Evolutionary conservation across 2,113 vertebrate genomes (phyloP), one percentile per base, ranked within the genome.

Genomic region (Euleptes europaea): DNA sequence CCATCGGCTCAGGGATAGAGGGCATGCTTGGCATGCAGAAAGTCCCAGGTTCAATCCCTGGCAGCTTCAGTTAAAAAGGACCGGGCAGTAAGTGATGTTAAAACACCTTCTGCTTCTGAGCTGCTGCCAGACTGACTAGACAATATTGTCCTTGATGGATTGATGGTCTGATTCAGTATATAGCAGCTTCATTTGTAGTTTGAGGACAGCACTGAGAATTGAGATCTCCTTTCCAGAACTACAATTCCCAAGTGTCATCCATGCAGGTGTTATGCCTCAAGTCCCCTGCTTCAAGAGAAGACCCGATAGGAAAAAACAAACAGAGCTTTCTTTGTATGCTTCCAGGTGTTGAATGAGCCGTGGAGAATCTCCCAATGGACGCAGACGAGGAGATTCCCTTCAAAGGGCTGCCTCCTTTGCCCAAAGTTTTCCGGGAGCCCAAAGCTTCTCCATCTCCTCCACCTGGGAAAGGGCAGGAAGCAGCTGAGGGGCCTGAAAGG

Each of bases 321-420:
- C 80, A 33, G 12, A 19, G 19, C n/a, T 15, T 8, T 57, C 35
- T 28, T n/a, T 4, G 5, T 70, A 63, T 6, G 21, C 35, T 76
- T 33, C 40, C 65, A 71, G 63, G 60, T 19, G 38, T 26, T 35
- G 49, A 33, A 49, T 9, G 26, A 14, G 33, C 23, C 35, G 0
- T 49, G 21, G 9, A 49, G 12, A 63, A 47, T 26, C 38, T 10
- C 15, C 31, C 51, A 1, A 76, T 72, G 80, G 80, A 82, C 5
- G 1, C n/a, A 4, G 38, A 72, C 1, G 74, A 87, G 6, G 74
- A 47, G 7, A 17, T 74, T 4, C 80, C 74, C 3, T 83, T 78
- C 80, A 38, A 44, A 67, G 79, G 85, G 2, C 47, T 86, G 26
- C 3, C 76, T 82, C 79, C 33, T 11, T 78, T 87, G 35, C 85